Evolutionary conservation across 1,140 invertebrate genomes (phyloP).

Genomic region (Cepaea nemoralis): DNA sequence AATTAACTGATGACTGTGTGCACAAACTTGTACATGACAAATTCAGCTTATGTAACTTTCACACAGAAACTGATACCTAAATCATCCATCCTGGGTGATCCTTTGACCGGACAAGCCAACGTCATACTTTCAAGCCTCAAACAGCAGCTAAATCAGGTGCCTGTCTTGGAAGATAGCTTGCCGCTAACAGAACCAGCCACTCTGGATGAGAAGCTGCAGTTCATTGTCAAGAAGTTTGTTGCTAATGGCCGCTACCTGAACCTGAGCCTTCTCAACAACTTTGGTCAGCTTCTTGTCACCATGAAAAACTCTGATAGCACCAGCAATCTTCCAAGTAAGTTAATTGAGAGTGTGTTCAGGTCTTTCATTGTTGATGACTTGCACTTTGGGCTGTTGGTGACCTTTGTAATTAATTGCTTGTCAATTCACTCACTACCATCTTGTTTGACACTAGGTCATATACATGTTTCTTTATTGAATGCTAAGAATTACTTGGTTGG

Average conservation of each 20-base stretch:
- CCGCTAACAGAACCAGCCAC: background rate
- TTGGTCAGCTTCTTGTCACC: slow-evolving; percentile 36
- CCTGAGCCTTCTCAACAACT: slow-evolving; percentile 26
- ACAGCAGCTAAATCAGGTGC: slow-evolving; percentile 53
- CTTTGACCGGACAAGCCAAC: slow-evolving; percentile 62
- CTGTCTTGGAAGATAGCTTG: slow-evolving; percentile 15
- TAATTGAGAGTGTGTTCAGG: too few species aligned
- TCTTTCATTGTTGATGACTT: too few species aligned
- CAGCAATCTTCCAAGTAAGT: too few species aligned
- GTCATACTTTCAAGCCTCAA: slow-evolving; percentile 60
- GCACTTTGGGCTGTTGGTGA: too few species aligned
- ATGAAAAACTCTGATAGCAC: slow-evolving; percentile 14
- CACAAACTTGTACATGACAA: too few species aligned
- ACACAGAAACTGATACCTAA: slow-evolving; percentile 43
- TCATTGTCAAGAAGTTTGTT: slow-evolving; percentile 35
- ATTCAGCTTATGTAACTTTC: background rate
- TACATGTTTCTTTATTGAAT: too few species aligned
- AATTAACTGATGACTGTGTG: too few species aligned
- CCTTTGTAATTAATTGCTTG: too few species aligned
- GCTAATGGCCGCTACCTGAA: slow-evolving; percentile 35
- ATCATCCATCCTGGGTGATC: slow-evolving; percentile 63
- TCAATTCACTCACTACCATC: too few species aligned
- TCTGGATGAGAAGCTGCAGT: slow-evolving; percentile 13
- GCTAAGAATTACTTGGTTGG: too few species aligned
- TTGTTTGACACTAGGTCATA: too few species aligned